Conservation (phyloP, 2,113 vertebrate genomes). For the Protobothrops mucrosquamatus region DNA sequence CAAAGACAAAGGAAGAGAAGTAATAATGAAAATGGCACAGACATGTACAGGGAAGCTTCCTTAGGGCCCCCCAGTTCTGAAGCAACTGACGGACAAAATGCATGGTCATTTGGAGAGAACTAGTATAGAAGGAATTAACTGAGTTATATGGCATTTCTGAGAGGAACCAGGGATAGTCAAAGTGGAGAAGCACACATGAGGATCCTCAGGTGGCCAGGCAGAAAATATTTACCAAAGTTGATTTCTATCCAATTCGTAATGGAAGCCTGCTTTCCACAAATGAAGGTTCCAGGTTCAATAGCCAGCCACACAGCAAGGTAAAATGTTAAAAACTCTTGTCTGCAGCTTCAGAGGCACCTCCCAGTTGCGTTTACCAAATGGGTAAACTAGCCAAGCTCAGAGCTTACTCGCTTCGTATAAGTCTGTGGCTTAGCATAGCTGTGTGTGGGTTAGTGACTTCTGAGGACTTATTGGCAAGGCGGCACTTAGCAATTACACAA, state of each 20-base stretch:
- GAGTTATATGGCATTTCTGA: background rate
- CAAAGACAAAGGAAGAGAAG: slow-evolving; percentile 1
- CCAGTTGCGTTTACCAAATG: background rate
- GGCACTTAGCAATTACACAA: background rate
- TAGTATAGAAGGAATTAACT: background rate
- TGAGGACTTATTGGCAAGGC: background rate
- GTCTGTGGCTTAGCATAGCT: background rate
- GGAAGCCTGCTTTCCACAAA: background rate
- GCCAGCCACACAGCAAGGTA: background rate
- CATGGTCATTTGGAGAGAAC: background rate
- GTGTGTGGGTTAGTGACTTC: background rate
- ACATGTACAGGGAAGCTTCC: background rate
- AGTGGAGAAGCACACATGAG: background rate
- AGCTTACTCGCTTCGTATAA: background rate
- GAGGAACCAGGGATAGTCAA: background rate
- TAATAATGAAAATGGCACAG: background rate
- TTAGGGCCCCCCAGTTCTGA: background rate
- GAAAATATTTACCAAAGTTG: background rate
- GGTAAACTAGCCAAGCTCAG: background rate
- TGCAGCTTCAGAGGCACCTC: background rate
- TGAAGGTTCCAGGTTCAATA: background rate
- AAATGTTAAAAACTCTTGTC: background rate
- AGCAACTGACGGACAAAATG: background rate
- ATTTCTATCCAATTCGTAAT: background rate
- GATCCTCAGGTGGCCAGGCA: background rate